Base-by-base conservation (phyloP, 2,888 invertebrate genomes). In the Cylindroiulus punctatus region DNA sequence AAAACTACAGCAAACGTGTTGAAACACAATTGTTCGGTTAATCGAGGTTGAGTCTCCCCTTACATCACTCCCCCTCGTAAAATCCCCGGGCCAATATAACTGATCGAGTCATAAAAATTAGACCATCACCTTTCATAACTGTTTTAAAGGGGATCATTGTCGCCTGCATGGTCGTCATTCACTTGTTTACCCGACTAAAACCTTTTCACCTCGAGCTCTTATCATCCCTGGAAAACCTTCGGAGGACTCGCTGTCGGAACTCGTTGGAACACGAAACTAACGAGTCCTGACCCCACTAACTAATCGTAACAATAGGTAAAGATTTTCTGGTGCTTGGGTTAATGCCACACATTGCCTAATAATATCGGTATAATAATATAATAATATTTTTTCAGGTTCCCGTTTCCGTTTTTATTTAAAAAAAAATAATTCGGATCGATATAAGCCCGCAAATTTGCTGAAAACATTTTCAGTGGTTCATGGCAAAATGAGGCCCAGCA, bases 341-440 rank as follows among this genome's bases (percentile, higher is more conserved):
- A 30, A 14, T 76, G 76, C 14, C 76, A 76, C 76, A 76, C 76
- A 76, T 76, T 76, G 26, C 76, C 76, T 76, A 76, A 30, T 14
- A 44, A 14, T 30, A 76, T 76, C 4, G 76, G 14, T 47, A 26
- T n/a, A n/a, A n/a, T n/a, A n/a, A n/a, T n/a, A n/a, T n/a, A n/a
- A n/a, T n/a, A n/a, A n/a, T n/a, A n/a, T n/a, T n/a, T n/a, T n/a
- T n/a, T n/a, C n/a, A n/a, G n/a, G n/a, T n/a, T n/a, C 26, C 26
- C 26, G 76, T 26, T 76, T 76, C 26, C 26, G 76, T 17, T 76
- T 76, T 30, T 22, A n/a, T n/a, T n/a, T n/a, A n/a, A n/a, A n/a
- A 0, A 17, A 76, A 76, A 76, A 76, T 76, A 12, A 14, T 22
- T 26, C 12, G 30, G 76, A 14, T 76, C 76, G 36, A 36, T 36